These are phyloP conservation scores for Drosophila siamana DNA, from an alignment of 2,888 invertebrate genomes.

Conservation along the genomic window DNA sequence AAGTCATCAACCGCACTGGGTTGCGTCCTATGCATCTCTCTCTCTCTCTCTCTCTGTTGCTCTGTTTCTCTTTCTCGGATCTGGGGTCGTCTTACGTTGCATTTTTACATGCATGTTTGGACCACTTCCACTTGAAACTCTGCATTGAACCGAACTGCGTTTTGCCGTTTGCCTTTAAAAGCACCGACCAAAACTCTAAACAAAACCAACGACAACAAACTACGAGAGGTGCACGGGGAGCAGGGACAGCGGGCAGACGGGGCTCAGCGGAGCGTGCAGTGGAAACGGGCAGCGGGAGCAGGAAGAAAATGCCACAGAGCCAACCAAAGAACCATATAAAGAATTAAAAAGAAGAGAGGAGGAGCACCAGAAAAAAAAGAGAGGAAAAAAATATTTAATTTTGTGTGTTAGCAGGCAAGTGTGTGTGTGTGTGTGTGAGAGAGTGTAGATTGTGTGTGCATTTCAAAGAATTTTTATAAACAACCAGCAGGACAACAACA, in stretches of 20 bases:
- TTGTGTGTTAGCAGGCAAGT: constrained; percentile 47
- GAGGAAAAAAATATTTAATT: constrained; percentile 56
- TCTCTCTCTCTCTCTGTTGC: background rate
- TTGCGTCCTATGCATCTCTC: constrained; percentile 22
- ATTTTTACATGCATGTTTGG: constrained; percentile 77
- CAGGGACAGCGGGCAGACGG: constrained; percentile 11
- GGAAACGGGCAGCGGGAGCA: constrained; percentile 34
- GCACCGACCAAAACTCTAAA: constrained; percentile 75
- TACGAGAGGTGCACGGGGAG: constrained; percentile 19
- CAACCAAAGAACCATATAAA: constrained; percentile 72
- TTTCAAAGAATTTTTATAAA: constrained; percentile 81
- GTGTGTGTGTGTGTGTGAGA: constrained; percentile 20
- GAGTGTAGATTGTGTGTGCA: constrained; percentile 64
- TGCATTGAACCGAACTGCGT: constrained; percentile 32
- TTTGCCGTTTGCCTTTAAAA: constrained; percentile 60
- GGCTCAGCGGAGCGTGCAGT: constrained; percentile 70
- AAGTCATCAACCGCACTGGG: constrained; percentile 76
- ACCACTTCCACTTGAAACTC: constrained; percentile 61
- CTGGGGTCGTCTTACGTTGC: constrained; percentile 63
- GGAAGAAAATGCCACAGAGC: constrained; percentile 74
- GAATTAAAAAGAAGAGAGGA: constrained; percentile 59
- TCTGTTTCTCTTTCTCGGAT: background rate
- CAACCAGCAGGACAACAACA: constrained; percentile 45
- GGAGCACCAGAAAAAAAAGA: constrained; percentile 25
- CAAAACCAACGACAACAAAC: constrained; percentile 59